Conservation (phyloP, 2,888 invertebrate species). For the Cephus pygmeus region DNA sequence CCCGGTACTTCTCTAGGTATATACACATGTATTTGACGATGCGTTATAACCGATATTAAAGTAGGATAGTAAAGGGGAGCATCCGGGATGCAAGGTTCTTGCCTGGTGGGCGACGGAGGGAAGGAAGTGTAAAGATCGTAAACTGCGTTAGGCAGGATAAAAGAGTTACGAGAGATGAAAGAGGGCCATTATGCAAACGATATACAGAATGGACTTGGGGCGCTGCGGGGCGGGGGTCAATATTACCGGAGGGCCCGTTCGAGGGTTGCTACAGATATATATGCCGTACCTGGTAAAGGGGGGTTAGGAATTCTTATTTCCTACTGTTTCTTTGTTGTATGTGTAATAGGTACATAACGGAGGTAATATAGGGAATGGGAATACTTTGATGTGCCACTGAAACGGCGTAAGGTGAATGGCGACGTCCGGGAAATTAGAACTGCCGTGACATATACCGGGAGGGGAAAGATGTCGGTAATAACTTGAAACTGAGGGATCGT, state of each 20-base stretch:
- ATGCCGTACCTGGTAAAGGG: neutral
- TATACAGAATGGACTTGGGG: neutral
- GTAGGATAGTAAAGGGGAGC: neutral
- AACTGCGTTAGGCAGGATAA: neutral
- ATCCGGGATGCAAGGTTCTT: slow-evolving; percentile 6
- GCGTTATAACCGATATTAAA: neutral
- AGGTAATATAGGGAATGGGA: neutral
- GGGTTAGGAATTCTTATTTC: neutral
- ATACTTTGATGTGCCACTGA: neutral
- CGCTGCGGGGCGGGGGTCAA: neutral
- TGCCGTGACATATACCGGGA: neutral
- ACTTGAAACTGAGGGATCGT: neutral
- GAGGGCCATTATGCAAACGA: slow-evolving; percentile 4
- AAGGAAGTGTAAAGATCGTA: slow-evolving; percentile 2
- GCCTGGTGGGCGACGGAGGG: slow-evolving; percentile 9
- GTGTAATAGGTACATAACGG: neutral
- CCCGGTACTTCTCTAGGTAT: neutral
- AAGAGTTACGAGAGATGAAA: neutral
- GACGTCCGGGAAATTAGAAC: neutral
- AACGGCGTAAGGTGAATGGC: neutral
- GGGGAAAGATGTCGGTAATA: neutral
- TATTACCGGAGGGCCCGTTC: neutral
- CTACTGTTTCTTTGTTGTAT: neutral
- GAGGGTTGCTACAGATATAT: neutral
- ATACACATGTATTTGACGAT: neutral